These are phyloP conservation scores for Pterobdella sp. DNA, from an alignment of 2,888 invertebrate genomes.

Conservation along the genomic window DNA sequence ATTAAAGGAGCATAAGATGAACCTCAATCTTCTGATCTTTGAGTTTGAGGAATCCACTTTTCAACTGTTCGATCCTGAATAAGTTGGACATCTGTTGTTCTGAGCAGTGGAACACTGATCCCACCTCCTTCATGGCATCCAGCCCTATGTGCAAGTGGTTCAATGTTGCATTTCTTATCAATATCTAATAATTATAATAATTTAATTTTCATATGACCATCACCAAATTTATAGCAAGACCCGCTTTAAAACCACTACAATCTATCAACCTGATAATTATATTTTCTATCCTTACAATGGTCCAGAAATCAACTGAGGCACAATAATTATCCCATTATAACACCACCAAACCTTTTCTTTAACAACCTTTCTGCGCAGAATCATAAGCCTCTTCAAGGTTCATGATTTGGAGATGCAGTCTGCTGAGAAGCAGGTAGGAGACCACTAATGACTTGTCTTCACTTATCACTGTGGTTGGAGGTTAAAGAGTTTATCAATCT, in stretches of 20 bases:
- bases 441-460: background rate
- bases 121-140: background rate
- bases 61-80: background rate
- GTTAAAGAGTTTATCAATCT: background rate
- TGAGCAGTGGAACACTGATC: background rate
- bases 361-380: background rate
- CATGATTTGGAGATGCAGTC: background rate
- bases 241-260: no score
- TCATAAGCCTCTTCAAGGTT: background rate
- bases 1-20: background rate
- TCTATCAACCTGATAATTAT: slow-evolving; percentile 86
- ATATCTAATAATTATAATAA: no score
- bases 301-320: slow-evolving; percentile 91
- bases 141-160: background rate
- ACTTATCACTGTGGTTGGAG: background rate
- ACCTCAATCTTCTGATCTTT: background rate
- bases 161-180: background rate
- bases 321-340: no score
- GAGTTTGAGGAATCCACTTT: background rate
- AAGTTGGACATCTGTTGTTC: background rate
- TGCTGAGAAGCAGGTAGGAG: background rate
- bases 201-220: no score
- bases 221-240: no score
- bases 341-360: background rate
- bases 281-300: slow-evolving; percentile 98